These are phyloP conservation scores for Escarpia spicata DNA, from an alignment of 2,888 invertebrate species.

Conservation along the genomic window DNA sequence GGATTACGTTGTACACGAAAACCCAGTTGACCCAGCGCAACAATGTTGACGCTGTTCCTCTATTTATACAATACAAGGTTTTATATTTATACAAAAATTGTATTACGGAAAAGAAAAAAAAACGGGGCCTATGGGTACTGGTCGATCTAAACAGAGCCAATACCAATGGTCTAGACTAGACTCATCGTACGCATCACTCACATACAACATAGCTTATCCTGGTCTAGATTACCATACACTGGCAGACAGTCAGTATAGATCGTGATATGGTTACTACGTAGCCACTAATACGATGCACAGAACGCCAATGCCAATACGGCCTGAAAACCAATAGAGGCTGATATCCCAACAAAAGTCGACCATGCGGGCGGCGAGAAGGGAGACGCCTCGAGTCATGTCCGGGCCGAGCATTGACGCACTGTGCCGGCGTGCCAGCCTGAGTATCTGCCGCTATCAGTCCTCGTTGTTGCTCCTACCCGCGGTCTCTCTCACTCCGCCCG, in stretches of 20 bases:
- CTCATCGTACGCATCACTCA: background rate
- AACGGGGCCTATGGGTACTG: background rate
- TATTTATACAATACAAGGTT: background rate
- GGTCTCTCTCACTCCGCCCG: background rate
- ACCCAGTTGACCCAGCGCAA: background rate
- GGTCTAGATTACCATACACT: too few relatives aligned
- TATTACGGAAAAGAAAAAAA: background rate
- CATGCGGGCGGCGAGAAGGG: background rate
- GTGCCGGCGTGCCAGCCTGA: background rate
- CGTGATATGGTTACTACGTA: background rate
- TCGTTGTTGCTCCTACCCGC: background rate
- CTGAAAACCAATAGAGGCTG: background rate
- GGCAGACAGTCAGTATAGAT: background rate
- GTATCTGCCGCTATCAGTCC: background rate
- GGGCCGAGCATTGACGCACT: background rate
- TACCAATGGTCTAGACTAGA: background rate
- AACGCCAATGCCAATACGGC: background rate
- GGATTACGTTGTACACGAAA: background rate
- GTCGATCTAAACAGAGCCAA: background rate
- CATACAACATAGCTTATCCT: background rate
- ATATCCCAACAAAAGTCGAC: background rate
- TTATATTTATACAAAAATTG: too few relatives aligned
- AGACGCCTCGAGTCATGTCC: constrained; percentile 1
- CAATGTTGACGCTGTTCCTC: background rate
- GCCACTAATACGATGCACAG: background rate